A percentile compares a stretch with the other conserved stretches of the same genome.
Evolutionary conservation across 2,113 vertebrate species (phyloP).

Genomic region (Gorsachius goisagi): DNA sequence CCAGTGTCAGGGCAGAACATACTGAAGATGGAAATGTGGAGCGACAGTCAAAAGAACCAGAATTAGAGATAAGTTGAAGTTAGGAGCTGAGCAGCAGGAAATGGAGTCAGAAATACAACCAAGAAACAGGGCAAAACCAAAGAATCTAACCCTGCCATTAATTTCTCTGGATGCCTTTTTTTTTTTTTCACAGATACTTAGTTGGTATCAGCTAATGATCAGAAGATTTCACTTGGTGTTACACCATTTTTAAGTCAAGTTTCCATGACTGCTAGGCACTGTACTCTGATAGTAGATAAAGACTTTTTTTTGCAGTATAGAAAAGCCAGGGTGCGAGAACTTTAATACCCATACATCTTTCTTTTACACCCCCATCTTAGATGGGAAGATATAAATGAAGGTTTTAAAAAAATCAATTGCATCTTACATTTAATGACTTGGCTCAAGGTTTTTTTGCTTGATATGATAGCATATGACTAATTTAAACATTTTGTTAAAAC

Average conservation of each 20-base stretch:
- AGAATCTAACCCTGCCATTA: neutral
- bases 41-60: neutral
- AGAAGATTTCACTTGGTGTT: neutral
- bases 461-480: neutral
- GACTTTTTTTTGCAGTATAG: neutral
- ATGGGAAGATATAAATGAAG: neutral
- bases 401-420: neutral
- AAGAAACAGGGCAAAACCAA: neutral
- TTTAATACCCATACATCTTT: neutral
- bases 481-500: slow-evolving; percentile 6
- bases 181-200: neutral
- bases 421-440: neutral
- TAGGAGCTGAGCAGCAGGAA: neutral
- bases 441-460: neutral
- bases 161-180: neutral
- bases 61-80: neutral
- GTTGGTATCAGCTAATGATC: neutral
- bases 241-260: neutral
- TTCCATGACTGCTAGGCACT: neutral
- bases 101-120: neutral
- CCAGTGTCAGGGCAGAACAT: neutral
- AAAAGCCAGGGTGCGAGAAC: neutral
- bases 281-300: neutral
- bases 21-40: neutral
- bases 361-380: neutral